phyloP scores from a whole-genome alignment of 1,140 invertebrate species.

The Ptiloglossa arizonensis region DNA sequence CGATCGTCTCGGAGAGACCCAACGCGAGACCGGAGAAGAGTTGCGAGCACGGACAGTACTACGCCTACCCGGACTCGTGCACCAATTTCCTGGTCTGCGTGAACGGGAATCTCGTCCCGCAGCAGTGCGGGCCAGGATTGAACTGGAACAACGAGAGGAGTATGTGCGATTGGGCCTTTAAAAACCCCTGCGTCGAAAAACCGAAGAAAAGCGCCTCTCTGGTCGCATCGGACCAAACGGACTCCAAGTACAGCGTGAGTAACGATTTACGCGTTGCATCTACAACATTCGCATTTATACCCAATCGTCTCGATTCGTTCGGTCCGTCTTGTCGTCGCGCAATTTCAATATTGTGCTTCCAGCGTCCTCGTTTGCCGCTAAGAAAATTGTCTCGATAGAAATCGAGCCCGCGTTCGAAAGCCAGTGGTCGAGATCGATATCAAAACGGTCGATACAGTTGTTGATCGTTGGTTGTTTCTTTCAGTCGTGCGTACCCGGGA shows the following conservation, averaged over 20 bases:
- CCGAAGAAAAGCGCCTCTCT: constrained; percentile 55
- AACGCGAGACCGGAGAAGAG: constrained; percentile 61
- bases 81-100: constrained; percentile 87
- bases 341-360: too few relatives aligned
- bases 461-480: constrained; percentile 20
- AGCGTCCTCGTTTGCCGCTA: too few relatives aligned
- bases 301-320: too few relatives aligned
- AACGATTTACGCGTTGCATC: too few relatives aligned
- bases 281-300: too few relatives aligned
- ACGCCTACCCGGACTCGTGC: constrained; percentile 82
- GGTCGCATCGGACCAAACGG: constrained; percentile 47
- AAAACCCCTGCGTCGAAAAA: constrained; percentile 74
- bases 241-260: constrained; percentile 40
- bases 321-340: too few relatives aligned
- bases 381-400: too few relatives aligned
- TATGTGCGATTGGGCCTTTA: constrained; percentile 87
- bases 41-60: constrained; percentile 82
- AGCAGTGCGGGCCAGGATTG: constrained; percentile 87
- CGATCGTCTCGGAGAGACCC: constrained; percentile 3
- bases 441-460: too few relatives aligned
- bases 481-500: constrained; percentile 84
- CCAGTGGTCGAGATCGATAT: too few relatives aligned
- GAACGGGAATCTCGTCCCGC: constrained; percentile 85
- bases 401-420: too few relatives aligned
- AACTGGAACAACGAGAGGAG: constrained; percentile 85